A percentile compares a stretch with the other conserved stretches of the same genome.
These are phyloP conservation scores for Himantopus leucocephalus DNA, from an alignment of 2,113 vertebrate species.

Conservation along the genomic window DNA sequence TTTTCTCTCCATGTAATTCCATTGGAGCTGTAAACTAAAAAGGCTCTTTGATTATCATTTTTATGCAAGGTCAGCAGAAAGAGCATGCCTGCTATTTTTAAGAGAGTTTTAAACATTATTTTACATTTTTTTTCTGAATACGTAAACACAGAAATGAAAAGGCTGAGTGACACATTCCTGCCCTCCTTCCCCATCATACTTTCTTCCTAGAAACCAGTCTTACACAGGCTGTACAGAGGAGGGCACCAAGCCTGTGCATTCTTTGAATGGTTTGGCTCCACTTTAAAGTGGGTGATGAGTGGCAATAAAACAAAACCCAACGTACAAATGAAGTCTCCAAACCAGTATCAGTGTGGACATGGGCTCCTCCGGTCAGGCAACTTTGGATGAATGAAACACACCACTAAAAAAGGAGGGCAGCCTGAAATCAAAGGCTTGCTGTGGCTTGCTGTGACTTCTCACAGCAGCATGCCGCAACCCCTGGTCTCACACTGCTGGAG, in stretches of 20 bases:
- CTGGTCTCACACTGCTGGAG: not conserved
- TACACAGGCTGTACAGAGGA: not conserved
- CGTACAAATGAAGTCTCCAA: not conserved
- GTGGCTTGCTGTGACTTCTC: not conserved
- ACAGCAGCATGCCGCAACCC: not conserved
- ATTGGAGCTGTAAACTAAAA: not conserved
- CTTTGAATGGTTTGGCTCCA: not conserved
- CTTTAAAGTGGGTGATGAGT: not conserved
- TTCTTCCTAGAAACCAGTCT: not conserved
- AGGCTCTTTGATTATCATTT: slow-evolving; percentile 22
- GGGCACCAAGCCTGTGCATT: not conserved
- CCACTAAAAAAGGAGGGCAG: not conserved
- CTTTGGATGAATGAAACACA: not conserved
- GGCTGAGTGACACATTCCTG: not conserved
- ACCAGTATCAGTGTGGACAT: not conserved
- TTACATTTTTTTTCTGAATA: not conserved
- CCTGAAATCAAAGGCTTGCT: not conserved
- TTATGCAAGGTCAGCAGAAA: slow-evolving; percentile 39
- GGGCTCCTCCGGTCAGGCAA: not conserved
- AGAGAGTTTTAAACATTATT: not conserved
- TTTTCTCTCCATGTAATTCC: not conserved
- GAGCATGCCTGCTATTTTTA: not conserved
- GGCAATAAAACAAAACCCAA: not conserved
- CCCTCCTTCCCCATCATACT: not conserved
- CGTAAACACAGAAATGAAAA: not conserved